phyloP scores from a whole-genome alignment of 2,797 vertebrate species.

The Apodemus agrarius region DNA sequence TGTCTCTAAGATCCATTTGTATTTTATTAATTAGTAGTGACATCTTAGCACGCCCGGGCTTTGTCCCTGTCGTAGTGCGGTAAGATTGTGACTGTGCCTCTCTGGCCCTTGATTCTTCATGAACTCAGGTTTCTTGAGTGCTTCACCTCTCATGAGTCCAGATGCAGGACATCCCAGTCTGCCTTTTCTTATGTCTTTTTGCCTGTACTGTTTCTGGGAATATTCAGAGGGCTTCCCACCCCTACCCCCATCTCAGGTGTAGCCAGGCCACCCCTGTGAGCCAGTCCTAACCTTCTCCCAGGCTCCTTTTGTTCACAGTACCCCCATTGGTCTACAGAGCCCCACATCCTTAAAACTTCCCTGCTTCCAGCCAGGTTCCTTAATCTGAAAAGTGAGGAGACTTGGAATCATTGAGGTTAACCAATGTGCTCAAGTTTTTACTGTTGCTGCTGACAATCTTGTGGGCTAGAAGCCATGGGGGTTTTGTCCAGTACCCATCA shows the following conservation, averaged over 20 bases:
- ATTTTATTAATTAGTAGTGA: background rate
- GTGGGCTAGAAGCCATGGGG: too few species aligned
- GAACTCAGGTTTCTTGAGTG: background rate
- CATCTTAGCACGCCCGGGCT: background rate
- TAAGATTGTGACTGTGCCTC: background rate
- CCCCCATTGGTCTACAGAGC: background rate
- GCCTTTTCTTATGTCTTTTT: background rate
- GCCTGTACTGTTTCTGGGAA: background rate
- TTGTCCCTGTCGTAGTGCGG: background rate
- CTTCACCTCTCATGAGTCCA: background rate
- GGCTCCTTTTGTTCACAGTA: background rate
- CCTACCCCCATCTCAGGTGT: background rate
- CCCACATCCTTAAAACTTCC: fast-evolving
- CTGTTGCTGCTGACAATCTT: background rate
- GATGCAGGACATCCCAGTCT: background rate
- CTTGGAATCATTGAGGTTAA: background rate
- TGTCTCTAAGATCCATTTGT: background rate
- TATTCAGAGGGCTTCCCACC: background rate
- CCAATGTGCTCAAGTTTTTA: background rate
- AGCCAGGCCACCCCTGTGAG: background rate
- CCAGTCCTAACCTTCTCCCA: too few species aligned
- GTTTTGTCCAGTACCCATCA: background rate
- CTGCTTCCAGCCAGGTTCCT: background rate
- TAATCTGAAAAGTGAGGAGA: background rate
- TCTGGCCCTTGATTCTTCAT: background rate